Conservation (phyloP, 2,113 vertebrate genomes). For the Calyptomena viridis region DNA sequence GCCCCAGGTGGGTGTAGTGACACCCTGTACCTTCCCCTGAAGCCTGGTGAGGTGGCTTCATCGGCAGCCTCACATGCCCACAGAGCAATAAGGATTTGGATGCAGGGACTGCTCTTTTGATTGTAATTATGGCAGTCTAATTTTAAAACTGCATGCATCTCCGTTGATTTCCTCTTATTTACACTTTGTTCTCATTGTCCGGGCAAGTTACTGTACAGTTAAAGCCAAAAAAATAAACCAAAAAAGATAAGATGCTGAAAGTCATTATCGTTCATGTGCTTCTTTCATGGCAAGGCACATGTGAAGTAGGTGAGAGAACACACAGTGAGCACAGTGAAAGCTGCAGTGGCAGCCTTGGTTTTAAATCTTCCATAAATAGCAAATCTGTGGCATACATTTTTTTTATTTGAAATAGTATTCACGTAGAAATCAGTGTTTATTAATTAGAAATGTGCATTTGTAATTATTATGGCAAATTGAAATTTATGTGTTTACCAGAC, state of each 20-base stretch:
- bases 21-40: neutral
- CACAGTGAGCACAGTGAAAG: neutral
- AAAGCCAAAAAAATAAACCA: neutral
- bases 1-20: neutral
- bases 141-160: neutral
- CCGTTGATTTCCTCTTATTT: slow-evolving; percentile 53
- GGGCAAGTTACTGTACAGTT: neutral
- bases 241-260: neutral
- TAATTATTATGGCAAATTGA: neutral
- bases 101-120: neutral
- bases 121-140: neutral
- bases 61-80: neutral
- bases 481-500: neutral
- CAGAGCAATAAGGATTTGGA: neutral
- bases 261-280: neutral
- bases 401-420: neutral
- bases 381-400: neutral
- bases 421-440: neutral
- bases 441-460: neutral
- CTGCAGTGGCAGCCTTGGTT: neutral
- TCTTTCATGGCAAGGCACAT: neutral
- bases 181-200: slow-evolving; percentile 14
- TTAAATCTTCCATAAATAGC: neutral
- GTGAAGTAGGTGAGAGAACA: slow-evolving; percentile 20
- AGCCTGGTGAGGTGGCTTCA: neutral